Percentiles rank a stretch among this genome's conserved stretches.
Conservation (phyloP, 37 sponge, comb jelly and placozoan genomes). For the Theonella swinhoei region DNA sequence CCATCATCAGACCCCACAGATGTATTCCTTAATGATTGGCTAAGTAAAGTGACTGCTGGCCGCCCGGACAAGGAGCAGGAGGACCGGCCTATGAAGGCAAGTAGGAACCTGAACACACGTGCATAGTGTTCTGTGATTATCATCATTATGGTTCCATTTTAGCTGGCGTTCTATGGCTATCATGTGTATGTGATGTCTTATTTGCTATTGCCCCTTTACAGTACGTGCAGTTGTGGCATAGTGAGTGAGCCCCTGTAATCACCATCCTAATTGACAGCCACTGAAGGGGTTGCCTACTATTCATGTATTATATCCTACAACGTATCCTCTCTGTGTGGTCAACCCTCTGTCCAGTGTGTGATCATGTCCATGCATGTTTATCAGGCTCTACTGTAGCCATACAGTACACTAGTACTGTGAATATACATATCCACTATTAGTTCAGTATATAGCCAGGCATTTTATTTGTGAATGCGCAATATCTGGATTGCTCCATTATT, state of each 20-base stretch:
- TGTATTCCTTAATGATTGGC: background rate
- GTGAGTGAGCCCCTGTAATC: background rate
- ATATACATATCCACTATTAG: too few relatives aligned
- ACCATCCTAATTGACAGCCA: background rate
- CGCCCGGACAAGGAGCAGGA: background rate
- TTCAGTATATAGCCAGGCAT: too few relatives aligned
- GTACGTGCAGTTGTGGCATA: background rate
- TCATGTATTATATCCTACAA: background rate
- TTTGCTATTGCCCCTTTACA: background rate
- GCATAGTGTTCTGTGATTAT: too few relatives aligned
- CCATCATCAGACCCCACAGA: background rate
- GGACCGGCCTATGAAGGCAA: background rate
- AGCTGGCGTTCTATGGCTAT: background rate
- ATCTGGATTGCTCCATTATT: too few relatives aligned
- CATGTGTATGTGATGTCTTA: background rate
- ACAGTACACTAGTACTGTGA: too few relatives aligned
- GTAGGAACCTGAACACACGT: too few relatives aligned
- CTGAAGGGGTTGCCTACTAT: too few relatives aligned
- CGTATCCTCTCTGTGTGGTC: background rate
- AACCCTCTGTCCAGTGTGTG: background rate
- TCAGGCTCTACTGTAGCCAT: too few relatives aligned
- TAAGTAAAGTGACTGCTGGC: background rate
- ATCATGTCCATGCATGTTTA: background rate
- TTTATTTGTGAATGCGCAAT: too few relatives aligned
- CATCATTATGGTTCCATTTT: background rate